A percentile compares a stretch with the other conserved stretches of the same genome.
These are phyloP conservation scores for Gryon sp. DNA, from an alignment of 1,140 invertebrate species.

Conservation along the genomic window DNA sequence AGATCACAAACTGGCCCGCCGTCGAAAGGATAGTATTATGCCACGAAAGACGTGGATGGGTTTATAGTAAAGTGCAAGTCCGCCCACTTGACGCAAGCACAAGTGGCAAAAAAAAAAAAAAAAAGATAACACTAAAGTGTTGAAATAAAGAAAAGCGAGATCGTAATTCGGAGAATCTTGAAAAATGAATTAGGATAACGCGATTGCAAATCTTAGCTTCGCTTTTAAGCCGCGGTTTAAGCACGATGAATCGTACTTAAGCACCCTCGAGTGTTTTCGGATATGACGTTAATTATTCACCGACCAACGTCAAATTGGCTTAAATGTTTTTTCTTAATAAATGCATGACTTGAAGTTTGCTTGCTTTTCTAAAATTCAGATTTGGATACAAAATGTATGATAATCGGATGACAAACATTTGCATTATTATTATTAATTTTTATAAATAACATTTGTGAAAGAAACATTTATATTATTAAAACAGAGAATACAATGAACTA, in stretches of 20 bases:
- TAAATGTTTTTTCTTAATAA: too few relatives aligned
- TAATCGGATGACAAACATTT: too few relatives aligned
- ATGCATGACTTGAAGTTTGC: too few relatives aligned
- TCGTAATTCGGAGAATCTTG: constrained; percentile 38
- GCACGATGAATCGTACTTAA: constrained; percentile 24
- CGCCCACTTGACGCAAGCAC: constrained; percentile 19
- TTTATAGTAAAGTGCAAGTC: too few relatives aligned
- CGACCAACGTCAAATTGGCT: constrained; percentile 1
- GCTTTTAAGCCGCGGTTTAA: constrained; percentile 35
- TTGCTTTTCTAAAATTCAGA: too few relatives aligned
- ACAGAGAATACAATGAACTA: too few relatives aligned
- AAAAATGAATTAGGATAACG: constrained; percentile 51
- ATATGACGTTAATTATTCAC: constrained; percentile 24
- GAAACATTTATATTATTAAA: too few relatives aligned
- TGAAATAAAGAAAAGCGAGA: too few relatives aligned
- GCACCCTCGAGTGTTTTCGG: constrained; percentile 6
- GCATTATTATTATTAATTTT: too few relatives aligned
- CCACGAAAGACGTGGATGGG: too few relatives aligned
- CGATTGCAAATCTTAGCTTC: constrained; percentile 17
- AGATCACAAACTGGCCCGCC: constrained; percentile 34
- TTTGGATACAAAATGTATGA: too few relatives aligned
- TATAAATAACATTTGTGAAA: too few relatives aligned
- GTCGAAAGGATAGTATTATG: constrained; percentile 17
- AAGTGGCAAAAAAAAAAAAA: constrained; percentile 9
- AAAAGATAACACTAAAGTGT: constrained; percentile 13